Percentiles rank a stretch among this genome's conserved stretches.
Conservation (phyloP, 1,140 invertebrate species). For the Drosophila tropicalis region DNA sequence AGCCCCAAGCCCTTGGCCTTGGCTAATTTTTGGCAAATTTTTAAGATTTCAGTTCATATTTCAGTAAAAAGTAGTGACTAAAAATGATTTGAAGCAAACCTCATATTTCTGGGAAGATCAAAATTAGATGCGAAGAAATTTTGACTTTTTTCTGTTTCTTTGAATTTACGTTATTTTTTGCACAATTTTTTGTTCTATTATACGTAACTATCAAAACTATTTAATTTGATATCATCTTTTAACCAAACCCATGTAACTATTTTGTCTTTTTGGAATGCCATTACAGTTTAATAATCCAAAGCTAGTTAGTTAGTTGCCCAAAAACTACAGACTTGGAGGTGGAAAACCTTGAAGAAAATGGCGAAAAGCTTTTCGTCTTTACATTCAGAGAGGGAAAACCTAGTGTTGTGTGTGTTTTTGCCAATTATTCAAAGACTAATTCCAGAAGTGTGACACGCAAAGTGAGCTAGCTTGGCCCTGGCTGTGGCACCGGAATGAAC, state of each 20-base stretch:
- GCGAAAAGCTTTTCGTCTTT: slow-evolving; percentile 15
- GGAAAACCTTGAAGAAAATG: slow-evolving; percentile 3
- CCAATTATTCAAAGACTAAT: slow-evolving; percentile 78
- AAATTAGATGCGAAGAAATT: too few relatives aligned
- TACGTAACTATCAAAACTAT: too few relatives aligned
- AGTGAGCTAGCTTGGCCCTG: slow-evolving; percentile 54
- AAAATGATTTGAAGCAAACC: background rate
- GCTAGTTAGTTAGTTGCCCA: background rate
- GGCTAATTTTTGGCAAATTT: too few relatives aligned
- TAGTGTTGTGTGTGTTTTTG: slow-evolving; percentile 53
- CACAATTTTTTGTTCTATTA: too few relatives aligned
- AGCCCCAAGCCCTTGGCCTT: too few relatives aligned
- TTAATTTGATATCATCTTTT: background rate
- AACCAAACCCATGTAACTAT: background rate
- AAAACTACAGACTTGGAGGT: slow-evolving; percentile 3
- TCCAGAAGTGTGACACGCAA: slow-evolving; percentile 65
- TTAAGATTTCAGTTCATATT: too few relatives aligned
- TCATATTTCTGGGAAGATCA: background rate
- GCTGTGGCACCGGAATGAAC: slow-evolving; percentile 58
- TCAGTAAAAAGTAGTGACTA: too few relatives aligned
- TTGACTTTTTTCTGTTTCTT: too few relatives aligned
- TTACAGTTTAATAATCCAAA: background rate
- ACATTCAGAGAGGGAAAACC: slow-evolving; percentile 15
- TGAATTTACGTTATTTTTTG: too few relatives aligned
- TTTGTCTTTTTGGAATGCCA: background rate